Conservation (phyloP, 2,888 invertebrate species). For the Calliopum simillimum region DNA sequence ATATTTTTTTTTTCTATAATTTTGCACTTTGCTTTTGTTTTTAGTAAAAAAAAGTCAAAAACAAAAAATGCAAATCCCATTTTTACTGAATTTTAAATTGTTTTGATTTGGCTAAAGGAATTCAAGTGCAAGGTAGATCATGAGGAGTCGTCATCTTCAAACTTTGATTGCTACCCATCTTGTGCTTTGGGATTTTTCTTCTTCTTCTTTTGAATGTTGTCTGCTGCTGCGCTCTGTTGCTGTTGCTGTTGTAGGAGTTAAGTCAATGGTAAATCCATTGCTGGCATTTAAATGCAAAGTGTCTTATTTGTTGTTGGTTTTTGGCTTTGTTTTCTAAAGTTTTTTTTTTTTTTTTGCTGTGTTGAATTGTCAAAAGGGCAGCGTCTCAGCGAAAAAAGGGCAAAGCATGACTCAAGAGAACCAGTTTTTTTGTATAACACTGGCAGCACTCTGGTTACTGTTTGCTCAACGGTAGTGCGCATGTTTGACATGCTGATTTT, state of each 20-base stretch:
- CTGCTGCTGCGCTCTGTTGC: neutral
- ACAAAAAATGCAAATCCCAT: neutral
- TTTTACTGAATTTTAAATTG: slow-evolving; percentile 17
- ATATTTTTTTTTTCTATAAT: slow-evolving; percentile 1
- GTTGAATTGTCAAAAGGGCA: too few relatives aligned
- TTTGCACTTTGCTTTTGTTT: neutral
- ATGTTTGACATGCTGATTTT: slow-evolving; percentile 27
- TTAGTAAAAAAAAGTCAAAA: neutral
- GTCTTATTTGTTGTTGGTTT: too few relatives aligned
- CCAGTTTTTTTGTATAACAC: slow-evolving; percentile 9
- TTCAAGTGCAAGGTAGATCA: slow-evolving; percentile 34
- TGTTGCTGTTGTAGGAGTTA: neutral
- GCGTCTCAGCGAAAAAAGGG: slow-evolving; percentile 13
- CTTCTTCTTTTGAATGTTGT: neutral
- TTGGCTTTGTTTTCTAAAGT: too few relatives aligned
- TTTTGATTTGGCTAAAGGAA: slow-evolving; percentile 15
- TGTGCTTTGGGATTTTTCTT: neutral
- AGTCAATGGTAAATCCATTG: too few relatives aligned
- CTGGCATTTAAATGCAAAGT: too few relatives aligned
- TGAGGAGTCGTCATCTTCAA: neutral
- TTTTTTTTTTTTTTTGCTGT: too few relatives aligned
- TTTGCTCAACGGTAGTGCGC: slow-evolving; percentile 18
- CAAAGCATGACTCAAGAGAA: slow-evolving; percentile 29
- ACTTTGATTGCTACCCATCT: neutral
- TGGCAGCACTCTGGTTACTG: neutral